Percentiles rank a stretch among this genome's conserved stretches.
Evolutionary conservation across 2,888 invertebrate species (phyloP).

Genomic region (Helicoverpa assulta): DNA sequence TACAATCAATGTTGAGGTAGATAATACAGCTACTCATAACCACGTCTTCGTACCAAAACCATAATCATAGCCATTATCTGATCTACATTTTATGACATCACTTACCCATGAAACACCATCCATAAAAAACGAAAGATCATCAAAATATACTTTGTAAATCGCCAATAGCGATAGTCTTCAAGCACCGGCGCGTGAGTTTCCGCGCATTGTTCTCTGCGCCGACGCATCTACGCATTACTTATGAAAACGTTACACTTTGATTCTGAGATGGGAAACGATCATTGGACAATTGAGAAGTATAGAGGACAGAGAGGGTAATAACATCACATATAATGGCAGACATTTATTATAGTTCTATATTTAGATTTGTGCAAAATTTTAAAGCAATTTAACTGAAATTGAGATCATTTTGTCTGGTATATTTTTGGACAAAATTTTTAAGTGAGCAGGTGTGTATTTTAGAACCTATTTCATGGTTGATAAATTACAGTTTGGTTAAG

Average conservation of each 20-base stretch:
- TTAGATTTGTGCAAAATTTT: not conserved
- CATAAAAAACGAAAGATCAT: conserved; percentile 55
- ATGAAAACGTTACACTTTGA: conserved; percentile 51
- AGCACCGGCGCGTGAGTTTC: conserved; percentile 73
- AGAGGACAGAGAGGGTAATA: conserved; percentile 2
- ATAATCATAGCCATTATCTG: not conserved
- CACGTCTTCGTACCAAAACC: not conserved
- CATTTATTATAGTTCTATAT: not conserved
- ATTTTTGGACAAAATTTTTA: too few species aligned
- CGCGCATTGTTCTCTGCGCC: conserved; percentile 71
- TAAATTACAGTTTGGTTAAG: too few species aligned
- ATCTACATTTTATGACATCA: not conserved
- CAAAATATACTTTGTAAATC: conserved; percentile 62
- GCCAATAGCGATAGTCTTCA: conserved; percentile 60
- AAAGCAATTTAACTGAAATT: not conserved
- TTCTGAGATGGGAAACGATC: conserved; percentile 48
- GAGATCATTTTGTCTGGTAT: not conserved
- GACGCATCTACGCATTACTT: conserved; percentile 46
- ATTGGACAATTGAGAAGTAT: conserved; percentile 38
- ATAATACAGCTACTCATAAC: too few species aligned
- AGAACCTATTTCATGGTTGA: too few species aligned
- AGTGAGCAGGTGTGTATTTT: too few species aligned
- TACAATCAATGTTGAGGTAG: too few species aligned
- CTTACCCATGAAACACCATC: not conserved
- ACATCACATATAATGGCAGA: conserved; percentile 9